These are phyloP conservation scores for Sparus aurata DNA, from an alignment of 2,797 vertebrate species.

Conservation along the genomic window DNA sequence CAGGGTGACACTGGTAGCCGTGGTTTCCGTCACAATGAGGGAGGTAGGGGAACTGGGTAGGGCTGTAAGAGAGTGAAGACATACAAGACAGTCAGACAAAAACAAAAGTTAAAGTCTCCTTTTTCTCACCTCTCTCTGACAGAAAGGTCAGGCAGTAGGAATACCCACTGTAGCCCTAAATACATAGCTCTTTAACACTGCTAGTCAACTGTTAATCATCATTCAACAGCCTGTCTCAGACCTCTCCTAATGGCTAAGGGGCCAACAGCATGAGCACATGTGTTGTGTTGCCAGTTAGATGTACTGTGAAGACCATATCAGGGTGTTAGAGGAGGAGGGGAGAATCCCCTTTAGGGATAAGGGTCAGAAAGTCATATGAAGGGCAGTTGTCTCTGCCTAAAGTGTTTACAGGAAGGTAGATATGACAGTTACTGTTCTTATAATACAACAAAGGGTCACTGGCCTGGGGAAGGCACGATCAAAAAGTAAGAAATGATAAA, in stretches of 20 bases:
- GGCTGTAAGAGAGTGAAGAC: slow-evolving; percentile 81
- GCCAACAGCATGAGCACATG: slow-evolving; percentile 4
- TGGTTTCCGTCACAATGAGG: slow-evolving; percentile 95
- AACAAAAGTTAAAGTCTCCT: neutral
- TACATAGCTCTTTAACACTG: neutral
- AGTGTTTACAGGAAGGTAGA: too few relatives aligned
- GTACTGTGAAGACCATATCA: too few relatives aligned
- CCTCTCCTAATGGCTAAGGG: slow-evolving; percentile 4
- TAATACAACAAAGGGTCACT: too few relatives aligned
- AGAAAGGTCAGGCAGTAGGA: neutral
- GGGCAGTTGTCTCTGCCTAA: too few relatives aligned
- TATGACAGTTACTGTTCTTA: too few relatives aligned
- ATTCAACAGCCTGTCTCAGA: slow-evolving; percentile 21
- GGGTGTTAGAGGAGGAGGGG: too few relatives aligned
- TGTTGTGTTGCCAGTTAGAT: slow-evolving; percentile 14
- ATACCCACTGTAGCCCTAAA: neutral
- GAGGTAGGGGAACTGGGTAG: slow-evolving; percentile 93
- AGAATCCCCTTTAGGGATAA: too few relatives aligned
- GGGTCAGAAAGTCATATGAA: too few relatives aligned
- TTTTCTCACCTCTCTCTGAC: neutral
- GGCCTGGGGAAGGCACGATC: too few relatives aligned
- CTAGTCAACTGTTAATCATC: slow-evolving; percentile 10
- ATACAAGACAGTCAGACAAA: slow-evolving; percentile 23
- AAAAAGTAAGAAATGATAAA: too few relatives aligned
- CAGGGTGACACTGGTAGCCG: slow-evolving; percentile 96